These are phyloP conservation scores for Mus musculus DNA, from an alignment of 2,113 vertebrate genomes.

Conservation along the genomic window GRCm39 chr8:51235501-51236000, in stretches of 20 bases:
- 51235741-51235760: too few species aligned
- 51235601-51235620: background rate
- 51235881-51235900: background rate
- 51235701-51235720: too few species aligned
- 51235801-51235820: too few species aligned
- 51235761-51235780: too few species aligned
- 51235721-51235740: too few species aligned
- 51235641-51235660: background rate
- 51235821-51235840: too few species aligned
- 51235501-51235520: background rate
- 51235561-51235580: accelerated
- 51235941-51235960: background rate
- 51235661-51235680: background rate
- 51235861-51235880: background rate
- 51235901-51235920: conserved; percentile 17
- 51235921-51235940: conserved; percentile 25
- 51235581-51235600: background rate
- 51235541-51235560: background rate
- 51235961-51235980: background rate
- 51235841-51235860: background rate
- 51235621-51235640: background rate
- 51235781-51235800: too few species aligned
- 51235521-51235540: background rate
- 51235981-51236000: background rate
- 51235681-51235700: background rate